Evolutionary conservation across 2,888 invertebrate species (phyloP), one percentile per base, ranked within the genome.

Genomic region (Entomobrya proxima): DNA sequence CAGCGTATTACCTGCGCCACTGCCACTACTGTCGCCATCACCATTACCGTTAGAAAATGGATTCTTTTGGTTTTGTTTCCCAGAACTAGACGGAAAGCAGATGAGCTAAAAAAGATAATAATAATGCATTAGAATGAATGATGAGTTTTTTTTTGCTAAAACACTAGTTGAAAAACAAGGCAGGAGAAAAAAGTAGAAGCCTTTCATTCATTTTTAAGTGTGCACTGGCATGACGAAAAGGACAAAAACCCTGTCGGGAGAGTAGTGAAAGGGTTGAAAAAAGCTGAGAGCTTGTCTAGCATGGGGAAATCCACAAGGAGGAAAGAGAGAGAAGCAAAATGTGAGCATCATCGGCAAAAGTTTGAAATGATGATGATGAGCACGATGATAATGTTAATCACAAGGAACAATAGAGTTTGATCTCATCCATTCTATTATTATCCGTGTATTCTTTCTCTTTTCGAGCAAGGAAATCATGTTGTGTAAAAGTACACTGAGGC

Each of bases 61-160:
- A 40, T 44, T 15, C 44, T 13, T 15, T 2, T 9, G 44, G 44
- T 2, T 64, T 35, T 5, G 35, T n/a, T n/a, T n/a, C n/a, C n/a
- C n/a, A 18, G 18, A 35, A 35, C 35, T 27, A 24, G 55, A n/a
- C n/a, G 24, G 27, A 15, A 3, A 47, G 27, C 24, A 55, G 27
- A 55, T 24, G 55, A 55, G 55, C 15, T 55, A 13, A 55, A 55
- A 55, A 13, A 55, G n/a, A n/a, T n/a, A n/a, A n/a, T n/a, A n/a
- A n/a, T 55, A 55, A 55, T 55, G 27, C 27, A 55, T 55, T 55
- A 55, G 55, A 18, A 55, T 50, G 55, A 55, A 55, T n/a, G 55
- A 55, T 55, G 55, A 55, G 27, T 55, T 55, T 55, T 55, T n/a
- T n/a, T n/a, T n/a, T n/a, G n/a, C n/a, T n/a, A n/a, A n/a, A n/a